These are phyloP conservation scores for Stratiomys singularior DNA, from an alignment of 2,888 invertebrate genomes.

Conservation along the genomic window DNA sequence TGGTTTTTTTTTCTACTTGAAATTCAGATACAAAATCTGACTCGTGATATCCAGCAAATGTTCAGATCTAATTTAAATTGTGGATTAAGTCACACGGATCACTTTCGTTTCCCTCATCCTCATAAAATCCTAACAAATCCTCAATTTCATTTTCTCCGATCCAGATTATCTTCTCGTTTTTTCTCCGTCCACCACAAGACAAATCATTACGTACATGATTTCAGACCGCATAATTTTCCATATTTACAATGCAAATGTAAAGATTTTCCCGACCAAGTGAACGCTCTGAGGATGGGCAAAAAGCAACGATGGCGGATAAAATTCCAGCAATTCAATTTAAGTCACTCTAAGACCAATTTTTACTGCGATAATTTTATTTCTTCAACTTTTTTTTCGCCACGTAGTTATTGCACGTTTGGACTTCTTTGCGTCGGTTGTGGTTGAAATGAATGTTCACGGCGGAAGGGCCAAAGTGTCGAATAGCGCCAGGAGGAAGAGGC, in stretches of 20 bases:
- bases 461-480: not conserved
- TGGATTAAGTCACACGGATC: too few species aligned
- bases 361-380: not conserved
- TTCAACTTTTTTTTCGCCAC: not conserved
- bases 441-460: not conserved
- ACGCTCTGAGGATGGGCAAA: not conserved
- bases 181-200: not conserved
- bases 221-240: slow-evolving; percentile 27
- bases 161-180: too few species aligned
- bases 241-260: slow-evolving; percentile 43
- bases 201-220: not conserved
- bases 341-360: slow-evolving; percentile 22
- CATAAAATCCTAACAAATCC: too few species aligned
- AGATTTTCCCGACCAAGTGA: not conserved
- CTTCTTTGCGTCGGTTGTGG: not conserved
- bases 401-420: not conserved
- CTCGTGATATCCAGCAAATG: too few species aligned
- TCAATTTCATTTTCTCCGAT: too few species aligned
- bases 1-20: too few species aligned
- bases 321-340: slow-evolving; percentile 29
- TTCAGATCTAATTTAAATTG: too few species aligned
- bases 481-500: not conserved
- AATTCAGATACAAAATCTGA: too few species aligned
- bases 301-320: not conserved
- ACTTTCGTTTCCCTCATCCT: too few species aligned